Evolutionary conservation across 2,113 vertebrate species (phyloP), one percentile per base, ranked within the genome.

Genomic region (Brachirus orientalis): DNA sequence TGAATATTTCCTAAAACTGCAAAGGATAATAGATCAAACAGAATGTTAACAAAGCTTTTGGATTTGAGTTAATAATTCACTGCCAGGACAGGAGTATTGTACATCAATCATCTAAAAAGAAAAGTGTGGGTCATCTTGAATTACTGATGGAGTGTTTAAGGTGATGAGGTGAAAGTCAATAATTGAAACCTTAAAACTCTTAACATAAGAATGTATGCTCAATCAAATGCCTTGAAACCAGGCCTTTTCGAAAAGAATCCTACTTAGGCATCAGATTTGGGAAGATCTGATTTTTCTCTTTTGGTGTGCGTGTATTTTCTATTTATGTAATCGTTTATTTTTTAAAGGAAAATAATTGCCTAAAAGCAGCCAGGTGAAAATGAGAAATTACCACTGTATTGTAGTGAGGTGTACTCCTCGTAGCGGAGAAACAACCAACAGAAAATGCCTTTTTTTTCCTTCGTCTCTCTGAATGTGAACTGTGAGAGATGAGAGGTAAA

Each of bases 161-260:
- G 41, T 41, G 40, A 53, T 56, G 46, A 77, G 58, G 67, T 69
- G 17, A 7, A 69, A 77, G 68, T 57, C 53, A 51, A 67, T 64
- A 56, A 63, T 47, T 65, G 51, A 72, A 84, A 83, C 76, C 77
- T 89, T 86, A 68, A 70, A 82, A 75, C 63, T 84, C 63, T 33
- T n/a, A 80, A 52, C 63, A 70, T 80, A 82, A 85, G 91, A 93
- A 92, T 93, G 91, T 93, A 92, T 59, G 59, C 82, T 84, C 68
- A 86, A 82, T 82, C 83, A 75, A 80, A 85, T 85, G 91, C 92
- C 91, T 93, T 91, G 79, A 84, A 82, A 76, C 80, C 73, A 74
- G 91, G 88, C 81, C 90, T 91, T 90, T 72, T 77, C 58, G 28
- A 37, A 68, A 69, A 84, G 53, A 85, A n/a, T n/a, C n/a, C n/a